phyloP scores from a whole-genome alignment of 2,113 vertebrate species.

The Paralichthys olivaceus region DNA sequence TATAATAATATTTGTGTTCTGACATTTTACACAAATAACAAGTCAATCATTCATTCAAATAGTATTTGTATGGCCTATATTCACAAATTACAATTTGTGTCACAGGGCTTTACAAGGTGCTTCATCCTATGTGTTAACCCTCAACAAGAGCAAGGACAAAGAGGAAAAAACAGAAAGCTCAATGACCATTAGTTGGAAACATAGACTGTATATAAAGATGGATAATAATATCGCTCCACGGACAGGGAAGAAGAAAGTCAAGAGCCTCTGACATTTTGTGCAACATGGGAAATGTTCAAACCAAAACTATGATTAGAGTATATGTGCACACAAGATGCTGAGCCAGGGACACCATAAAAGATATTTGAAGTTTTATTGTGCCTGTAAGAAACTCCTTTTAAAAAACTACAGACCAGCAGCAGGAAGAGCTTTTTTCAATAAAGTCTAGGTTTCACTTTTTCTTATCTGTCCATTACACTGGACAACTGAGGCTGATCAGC shows the following conservation, averaged over 20 bases:
- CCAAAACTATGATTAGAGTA: neutral
- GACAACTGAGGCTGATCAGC: neutral
- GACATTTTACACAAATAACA: too few relatives aligned
- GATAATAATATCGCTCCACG: too few relatives aligned
- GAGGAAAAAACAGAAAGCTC: too few relatives aligned
- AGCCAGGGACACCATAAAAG: neutral
- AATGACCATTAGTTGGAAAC: too few relatives aligned
- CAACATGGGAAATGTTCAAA: neutral
- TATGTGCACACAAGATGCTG: neutral
- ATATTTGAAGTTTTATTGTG: conserved; percentile 3
- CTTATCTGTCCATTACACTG: neutral
- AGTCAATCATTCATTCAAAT: too few relatives aligned
- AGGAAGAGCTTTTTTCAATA: neutral
- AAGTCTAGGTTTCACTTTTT: neutral
- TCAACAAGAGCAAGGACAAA: too few relatives aligned
- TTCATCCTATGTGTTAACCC: too few relatives aligned
- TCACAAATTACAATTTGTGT: too few relatives aligned
- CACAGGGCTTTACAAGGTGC: too few relatives aligned
- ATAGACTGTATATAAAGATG: too few relatives aligned
- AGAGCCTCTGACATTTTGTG: neutral
- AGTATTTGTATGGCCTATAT: too few relatives aligned
- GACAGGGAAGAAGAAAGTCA: neutral
- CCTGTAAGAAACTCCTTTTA: neutral
- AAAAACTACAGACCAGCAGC: neutral
- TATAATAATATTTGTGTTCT: too few relatives aligned